These are phyloP conservation scores for Piscicola geometra DNA, from an alignment of 2,888 invertebrate species.

Conservation along the genomic window DNA sequence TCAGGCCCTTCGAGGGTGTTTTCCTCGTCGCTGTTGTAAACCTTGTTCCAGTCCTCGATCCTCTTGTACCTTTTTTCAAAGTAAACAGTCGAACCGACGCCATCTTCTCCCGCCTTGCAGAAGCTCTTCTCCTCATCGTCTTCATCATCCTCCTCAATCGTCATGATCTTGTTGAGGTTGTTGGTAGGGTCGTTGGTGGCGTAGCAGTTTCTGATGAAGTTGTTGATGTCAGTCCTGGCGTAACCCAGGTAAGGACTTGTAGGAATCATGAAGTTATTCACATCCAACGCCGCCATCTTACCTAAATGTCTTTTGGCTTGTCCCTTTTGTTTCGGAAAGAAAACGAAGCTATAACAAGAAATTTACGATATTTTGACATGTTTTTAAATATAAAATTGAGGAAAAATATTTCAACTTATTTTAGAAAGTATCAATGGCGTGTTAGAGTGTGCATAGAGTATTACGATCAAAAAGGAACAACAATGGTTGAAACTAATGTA, in stretches of 20 bases:
- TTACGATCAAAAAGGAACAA: background rate
- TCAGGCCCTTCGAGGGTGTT: background rate
- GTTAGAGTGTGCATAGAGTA: no score
- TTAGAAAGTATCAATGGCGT: no score
- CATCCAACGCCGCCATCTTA: background rate
- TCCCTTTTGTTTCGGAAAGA: background rate
- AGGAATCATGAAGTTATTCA: slow-evolving; percentile 9
- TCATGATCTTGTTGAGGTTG: slow-evolving; percentile 4
- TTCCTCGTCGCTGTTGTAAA: slow-evolving; percentile 6
- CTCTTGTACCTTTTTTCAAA: background rate
- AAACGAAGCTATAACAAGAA: background rate
- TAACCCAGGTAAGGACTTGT: slow-evolving; percentile 13
- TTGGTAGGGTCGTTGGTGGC: slow-evolving; percentile 7
- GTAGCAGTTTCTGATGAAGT: slow-evolving; percentile 12
- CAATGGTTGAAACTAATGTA: slow-evolving; percentile 4
- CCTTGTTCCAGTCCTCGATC: slow-evolving; percentile 9
- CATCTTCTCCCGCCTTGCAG: background rate
- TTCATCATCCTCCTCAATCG: slow-evolving; percentile 11
- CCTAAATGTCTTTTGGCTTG: background rate
- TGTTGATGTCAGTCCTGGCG: slow-evolving; percentile 5
- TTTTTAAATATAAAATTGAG: background rate
- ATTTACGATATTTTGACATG: background rate
- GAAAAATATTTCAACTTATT: no score
- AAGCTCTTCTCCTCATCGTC: slow-evolving; percentile 5
- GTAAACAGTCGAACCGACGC: slow-evolving; percentile 1